Percentiles rank a stretch among this genome's conserved stretches.
These are phyloP conservation scores for Anniella stebbinsi DNA, from an alignment of 2,797 vertebrate species.

Conservation along the genomic window DNA sequence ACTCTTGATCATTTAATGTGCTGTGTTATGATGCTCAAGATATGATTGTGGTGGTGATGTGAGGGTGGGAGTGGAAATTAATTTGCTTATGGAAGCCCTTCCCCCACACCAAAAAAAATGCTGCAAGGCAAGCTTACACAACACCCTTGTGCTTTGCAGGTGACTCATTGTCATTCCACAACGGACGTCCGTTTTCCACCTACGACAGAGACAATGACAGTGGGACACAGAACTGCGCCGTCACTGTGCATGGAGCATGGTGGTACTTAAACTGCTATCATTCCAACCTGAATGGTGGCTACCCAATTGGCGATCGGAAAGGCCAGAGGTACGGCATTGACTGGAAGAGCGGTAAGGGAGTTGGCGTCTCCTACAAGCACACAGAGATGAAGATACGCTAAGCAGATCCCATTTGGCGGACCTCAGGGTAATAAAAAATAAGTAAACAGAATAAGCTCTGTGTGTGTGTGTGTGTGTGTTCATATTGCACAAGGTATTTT, in stretches of 20 bases:
- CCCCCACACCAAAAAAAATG: background rate
- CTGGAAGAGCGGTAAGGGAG: conserved; percentile 30
- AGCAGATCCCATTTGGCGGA: background rate
- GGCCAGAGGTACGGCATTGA: conserved; percentile 33
- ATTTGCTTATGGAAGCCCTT: background rate
- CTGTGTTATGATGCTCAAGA: background rate
- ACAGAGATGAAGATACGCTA: conserved; percentile 50
- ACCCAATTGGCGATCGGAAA: background rate
- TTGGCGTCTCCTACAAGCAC: conserved; percentile 39
- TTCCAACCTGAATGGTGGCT: conserved; percentile 47
- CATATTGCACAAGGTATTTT: background rate
- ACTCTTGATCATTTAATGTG: background rate
- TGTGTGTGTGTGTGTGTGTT: background rate
- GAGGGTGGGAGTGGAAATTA: no score
- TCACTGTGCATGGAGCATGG: conserved; percentile 39
- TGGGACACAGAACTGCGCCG: background rate
- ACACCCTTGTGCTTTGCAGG: conserved; percentile 21
- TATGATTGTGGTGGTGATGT: background rate
- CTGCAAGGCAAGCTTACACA: background rate
- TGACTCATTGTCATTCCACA: conserved; percentile 55
- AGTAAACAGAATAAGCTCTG: background rate
- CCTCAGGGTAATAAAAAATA: background rate
- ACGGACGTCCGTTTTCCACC: conserved; percentile 44
- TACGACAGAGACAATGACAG: conserved; percentile 32
- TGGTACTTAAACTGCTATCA: conserved; percentile 46